A percentile compares a stretch with the other conserved stretches of the same genome.
Conservation (phyloP, 2,113 vertebrate species). For the Rafetus swinhoei region DNA sequence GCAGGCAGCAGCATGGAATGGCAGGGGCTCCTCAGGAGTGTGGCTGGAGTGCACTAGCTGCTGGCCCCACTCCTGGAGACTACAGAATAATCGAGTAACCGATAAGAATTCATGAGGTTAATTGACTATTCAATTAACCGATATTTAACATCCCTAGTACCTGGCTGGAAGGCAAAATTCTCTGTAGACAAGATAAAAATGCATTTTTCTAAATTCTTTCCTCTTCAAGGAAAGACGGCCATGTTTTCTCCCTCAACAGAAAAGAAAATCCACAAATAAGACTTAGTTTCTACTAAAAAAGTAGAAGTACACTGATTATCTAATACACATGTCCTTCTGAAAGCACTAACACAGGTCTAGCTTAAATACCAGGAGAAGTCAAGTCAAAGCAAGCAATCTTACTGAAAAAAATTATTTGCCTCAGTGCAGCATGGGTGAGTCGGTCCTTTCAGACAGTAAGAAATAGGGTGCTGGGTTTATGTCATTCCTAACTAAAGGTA, state of each 20-base stretch:
- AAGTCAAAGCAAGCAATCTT: neutral
- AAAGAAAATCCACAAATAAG: neutral
- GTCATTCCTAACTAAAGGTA: neutral
- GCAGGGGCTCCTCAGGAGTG: too few relatives aligned
- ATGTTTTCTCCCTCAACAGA: neutral
- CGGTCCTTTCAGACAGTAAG: neutral
- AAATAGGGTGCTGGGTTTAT: neutral
- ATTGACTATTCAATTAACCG: too few relatives aligned
- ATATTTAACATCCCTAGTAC: too few relatives aligned
- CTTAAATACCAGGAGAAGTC: neutral
- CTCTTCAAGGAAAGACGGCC: neutral
- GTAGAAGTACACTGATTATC: neutral
- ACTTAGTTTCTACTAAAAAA: neutral
- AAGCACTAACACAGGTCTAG: neutral
- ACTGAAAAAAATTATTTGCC: neutral
- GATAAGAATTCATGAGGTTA: too few relatives aligned
- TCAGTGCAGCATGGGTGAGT: rapidly evolving
- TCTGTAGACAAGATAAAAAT: neutral
- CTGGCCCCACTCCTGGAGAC: too few relatives aligned
- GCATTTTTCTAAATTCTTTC: neutral
- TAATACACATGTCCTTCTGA: neutral
- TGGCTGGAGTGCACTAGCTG: too few relatives aligned
- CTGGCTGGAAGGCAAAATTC: neutral
- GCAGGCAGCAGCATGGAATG: too few relatives aligned
- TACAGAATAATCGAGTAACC: too few relatives aligned